phyloP scores from a whole-genome alignment of 2,888 invertebrate species.

The Callinectes sapidus region DNA sequence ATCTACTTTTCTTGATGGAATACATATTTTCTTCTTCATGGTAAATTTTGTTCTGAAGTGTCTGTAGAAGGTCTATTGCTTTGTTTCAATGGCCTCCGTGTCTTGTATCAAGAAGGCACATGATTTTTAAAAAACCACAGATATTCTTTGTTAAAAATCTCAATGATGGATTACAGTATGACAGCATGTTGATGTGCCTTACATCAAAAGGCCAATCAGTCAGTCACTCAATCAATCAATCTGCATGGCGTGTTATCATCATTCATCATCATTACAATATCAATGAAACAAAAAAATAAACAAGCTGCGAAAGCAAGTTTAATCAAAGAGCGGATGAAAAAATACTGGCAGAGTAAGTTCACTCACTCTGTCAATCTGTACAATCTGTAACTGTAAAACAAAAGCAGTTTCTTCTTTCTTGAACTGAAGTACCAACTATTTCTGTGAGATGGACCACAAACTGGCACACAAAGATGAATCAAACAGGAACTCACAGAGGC shows the following conservation, averaged over 20 bases:
- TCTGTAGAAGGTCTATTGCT: no score
- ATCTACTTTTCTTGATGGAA: not conserved
- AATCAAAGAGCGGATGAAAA: not conserved
- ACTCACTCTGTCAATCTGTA: not conserved
- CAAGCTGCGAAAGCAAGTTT: not conserved
- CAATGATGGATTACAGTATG: no score
- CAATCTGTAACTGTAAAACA: not conserved
- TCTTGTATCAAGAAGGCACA: not conserved
- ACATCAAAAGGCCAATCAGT: no score
- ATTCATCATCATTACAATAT: not conserved
- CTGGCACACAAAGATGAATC: not conserved
- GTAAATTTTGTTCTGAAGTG: not conserved
- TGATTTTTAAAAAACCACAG: not conserved
- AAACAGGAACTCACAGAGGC: not conserved
- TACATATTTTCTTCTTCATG: not conserved
- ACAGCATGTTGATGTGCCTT: no score
- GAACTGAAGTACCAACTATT: not conserved
- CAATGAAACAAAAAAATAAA: not conserved
- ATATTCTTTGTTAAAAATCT: no score
- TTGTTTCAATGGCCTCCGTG: not conserved
- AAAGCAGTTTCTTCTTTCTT: not conserved
- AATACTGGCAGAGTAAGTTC: not conserved
- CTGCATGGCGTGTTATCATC: no score
- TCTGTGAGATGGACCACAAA: not conserved
- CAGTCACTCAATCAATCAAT: no score